Evolutionary conservation across 2,113 vertebrate genomes (phyloP).

Genomic region (Quiscalus mexicanus): DNA sequence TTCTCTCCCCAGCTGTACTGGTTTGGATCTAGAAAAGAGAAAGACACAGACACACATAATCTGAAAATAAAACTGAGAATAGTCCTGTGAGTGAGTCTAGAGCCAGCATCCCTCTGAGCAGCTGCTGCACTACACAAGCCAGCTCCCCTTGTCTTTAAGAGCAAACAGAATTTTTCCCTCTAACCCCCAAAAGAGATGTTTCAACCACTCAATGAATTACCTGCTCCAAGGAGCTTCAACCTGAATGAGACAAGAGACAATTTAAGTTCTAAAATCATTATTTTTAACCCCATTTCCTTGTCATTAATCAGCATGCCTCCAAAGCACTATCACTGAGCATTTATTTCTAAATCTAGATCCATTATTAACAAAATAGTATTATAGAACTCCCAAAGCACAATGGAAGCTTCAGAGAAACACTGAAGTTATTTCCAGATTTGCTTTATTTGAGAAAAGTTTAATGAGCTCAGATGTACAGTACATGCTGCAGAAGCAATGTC

Average conservation of each 20-base stretch:
- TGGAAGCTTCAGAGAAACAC: not conserved
- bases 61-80: constrained; percentile 46
- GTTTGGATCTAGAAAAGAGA: constrained; percentile 86
- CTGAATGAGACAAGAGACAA: not conserved
- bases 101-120: constrained; percentile 4
- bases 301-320: not conserved
- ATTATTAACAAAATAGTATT: not conserved
- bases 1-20: constrained; percentile 99
- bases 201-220: not conserved
- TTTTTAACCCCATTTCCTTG: not conserved
- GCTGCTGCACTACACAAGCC: not conserved
- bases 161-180: not conserved
- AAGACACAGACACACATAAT: constrained; percentile 45
- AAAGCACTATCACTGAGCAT: not conserved
- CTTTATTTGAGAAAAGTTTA: not conserved
- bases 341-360: not conserved
- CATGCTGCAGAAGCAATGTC: not conserved
- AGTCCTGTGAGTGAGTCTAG: not conserved
- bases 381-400: not conserved
- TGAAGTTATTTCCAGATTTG: not conserved
- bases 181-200: not conserved
- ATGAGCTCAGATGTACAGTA: not conserved
- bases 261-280: not conserved
- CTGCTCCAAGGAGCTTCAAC: not conserved
- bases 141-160: not conserved